Conservation (phyloP, 2,888 invertebrate genomes). For the Oxystoma pomonae region DNA sequence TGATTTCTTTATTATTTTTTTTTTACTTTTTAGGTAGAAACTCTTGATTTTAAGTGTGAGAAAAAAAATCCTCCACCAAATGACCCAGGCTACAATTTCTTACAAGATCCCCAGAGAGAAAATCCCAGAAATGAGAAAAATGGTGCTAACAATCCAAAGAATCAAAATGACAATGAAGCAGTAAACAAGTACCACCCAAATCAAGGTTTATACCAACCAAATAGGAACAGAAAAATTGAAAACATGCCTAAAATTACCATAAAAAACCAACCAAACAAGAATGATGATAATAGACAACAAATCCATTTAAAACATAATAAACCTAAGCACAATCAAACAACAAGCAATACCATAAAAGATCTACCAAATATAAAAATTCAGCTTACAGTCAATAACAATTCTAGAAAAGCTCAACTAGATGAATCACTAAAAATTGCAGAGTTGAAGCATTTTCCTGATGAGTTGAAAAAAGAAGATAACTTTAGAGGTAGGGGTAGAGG, state of each 20-base stretch:
- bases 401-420: background rate
- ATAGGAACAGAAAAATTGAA: conserved; percentile 18
- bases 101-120: conserved; percentile 36
- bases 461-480: conserved; percentile 6
- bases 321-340: background rate
- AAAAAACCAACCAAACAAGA: too few species aligned
- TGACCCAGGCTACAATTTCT: conserved; percentile 37
- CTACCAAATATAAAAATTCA: background rate
- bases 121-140: background rate
- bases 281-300: too few species aligned
- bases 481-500: conserved; percentile 12
- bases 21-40: too few species aligned
- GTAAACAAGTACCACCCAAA: background rate
- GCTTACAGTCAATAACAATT: background rate
- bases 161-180: background rate
- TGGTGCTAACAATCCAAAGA: background rate
- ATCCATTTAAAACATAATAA: too few species aligned
- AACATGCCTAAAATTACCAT: conserved; percentile 32
- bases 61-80: conserved; percentile 32
- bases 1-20: too few species aligned
- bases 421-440: conserved; percentile 12
- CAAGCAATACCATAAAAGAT: background rate
- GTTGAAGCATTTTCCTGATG: conserved; percentile 30
- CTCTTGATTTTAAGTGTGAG: too few species aligned
- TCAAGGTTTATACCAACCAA: background rate